phyloP scores from a whole-genome alignment of 2,797 vertebrate species.

The Zalophus californianus region DNA sequence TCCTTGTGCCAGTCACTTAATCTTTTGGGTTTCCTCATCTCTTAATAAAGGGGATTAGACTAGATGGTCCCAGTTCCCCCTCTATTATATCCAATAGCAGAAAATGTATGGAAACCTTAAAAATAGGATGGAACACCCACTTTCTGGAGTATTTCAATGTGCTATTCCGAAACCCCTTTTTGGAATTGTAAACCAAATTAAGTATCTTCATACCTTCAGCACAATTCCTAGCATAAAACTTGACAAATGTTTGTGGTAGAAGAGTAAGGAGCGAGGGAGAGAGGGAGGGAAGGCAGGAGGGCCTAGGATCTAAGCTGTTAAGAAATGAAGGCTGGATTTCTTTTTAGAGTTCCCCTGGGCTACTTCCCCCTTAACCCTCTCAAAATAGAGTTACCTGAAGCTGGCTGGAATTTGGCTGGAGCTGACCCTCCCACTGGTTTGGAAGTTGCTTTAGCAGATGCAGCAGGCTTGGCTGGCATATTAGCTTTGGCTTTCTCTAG shows the following conservation, averaged over 20 bases:
- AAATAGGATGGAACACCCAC: neutral
- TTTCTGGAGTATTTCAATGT: slow-evolving; percentile 36
- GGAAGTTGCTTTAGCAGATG: slow-evolving; percentile 88
- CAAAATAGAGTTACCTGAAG: slow-evolving; percentile 88
- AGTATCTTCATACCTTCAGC: neutral
- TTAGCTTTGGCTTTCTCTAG: slow-evolving; percentile 96
- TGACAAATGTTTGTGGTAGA: neutral
- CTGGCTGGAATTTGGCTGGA: slow-evolving; percentile 86
- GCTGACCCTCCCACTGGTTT: slow-evolving; percentile 87
- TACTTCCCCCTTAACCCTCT: neutral
- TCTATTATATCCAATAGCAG: slow-evolving; percentile 32
- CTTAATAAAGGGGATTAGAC: slow-evolving; percentile 36
- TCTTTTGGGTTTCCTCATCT: neutral
- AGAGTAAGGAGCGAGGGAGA: neutral
- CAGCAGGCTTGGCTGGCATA: slow-evolving; percentile 95
- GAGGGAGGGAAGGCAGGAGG: neutral
- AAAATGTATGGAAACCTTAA: slow-evolving; percentile 42
- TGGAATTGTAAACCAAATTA: slow-evolving; percentile 36
- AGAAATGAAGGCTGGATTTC: neutral
- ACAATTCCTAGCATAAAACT: slow-evolving; percentile 37
- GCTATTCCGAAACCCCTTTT: slow-evolving; percentile 16
- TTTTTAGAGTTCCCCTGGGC: neutral
- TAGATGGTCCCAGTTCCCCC: neutral
- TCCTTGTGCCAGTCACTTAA: neutral
- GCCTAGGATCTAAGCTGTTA: neutral